A percentile compares a stretch with the other conserved stretches of the same genome.
Evolutionary conservation across 2,888 invertebrate species (phyloP).

Genomic region (Oegoconia quadripuncta): DNA sequence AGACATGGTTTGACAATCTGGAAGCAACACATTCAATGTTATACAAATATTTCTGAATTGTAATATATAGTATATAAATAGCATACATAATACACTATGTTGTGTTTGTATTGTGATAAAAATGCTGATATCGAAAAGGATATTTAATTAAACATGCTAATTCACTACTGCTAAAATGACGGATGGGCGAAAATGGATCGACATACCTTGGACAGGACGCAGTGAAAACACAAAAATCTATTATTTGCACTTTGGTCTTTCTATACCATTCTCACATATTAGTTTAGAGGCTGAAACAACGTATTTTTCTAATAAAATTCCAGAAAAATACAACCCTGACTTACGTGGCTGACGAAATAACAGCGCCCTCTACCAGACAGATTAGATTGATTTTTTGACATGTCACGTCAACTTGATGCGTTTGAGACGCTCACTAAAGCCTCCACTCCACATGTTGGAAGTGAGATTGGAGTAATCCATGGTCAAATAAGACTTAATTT

Average conservation of each 20-base stretch:
- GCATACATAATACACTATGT: conserved; percentile 13
- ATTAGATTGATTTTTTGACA: conserved; percentile 67
- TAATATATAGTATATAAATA: conserved; percentile 11
- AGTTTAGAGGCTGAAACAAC: conserved; percentile 51
- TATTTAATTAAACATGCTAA: conserved; percentile 66
- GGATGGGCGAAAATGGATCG: conserved; percentile 46
- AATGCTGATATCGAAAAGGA: conserved; percentile 44
- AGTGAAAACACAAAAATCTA: conserved; percentile 47
- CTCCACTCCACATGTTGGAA: too few relatives aligned
- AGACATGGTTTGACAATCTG: conserved; percentile 72
- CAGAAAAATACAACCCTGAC: conserved; percentile 75
- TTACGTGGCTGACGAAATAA: conserved; percentile 75
- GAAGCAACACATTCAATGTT: conserved; percentile 29
- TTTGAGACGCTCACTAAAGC: too few relatives aligned
- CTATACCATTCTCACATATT: conserved; percentile 68
- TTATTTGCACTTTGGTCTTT: conserved; percentile 45
- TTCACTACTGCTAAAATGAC: conserved; percentile 58
- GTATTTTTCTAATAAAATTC: conserved; percentile 56
- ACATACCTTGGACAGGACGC: conserved; percentile 55
- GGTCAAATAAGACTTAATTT: too few relatives aligned
- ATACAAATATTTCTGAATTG: conserved; percentile 1
- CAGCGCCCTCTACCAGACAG: conserved; percentile 75
- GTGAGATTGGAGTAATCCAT: too few relatives aligned
- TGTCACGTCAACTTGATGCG: conserved; percentile 40
- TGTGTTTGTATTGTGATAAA: conserved; percentile 53